These are phyloP conservation scores for Drosophila arizonae DNA, from an alignment of 1,140 invertebrate genomes.

Conservation along the genomic window DNA sequence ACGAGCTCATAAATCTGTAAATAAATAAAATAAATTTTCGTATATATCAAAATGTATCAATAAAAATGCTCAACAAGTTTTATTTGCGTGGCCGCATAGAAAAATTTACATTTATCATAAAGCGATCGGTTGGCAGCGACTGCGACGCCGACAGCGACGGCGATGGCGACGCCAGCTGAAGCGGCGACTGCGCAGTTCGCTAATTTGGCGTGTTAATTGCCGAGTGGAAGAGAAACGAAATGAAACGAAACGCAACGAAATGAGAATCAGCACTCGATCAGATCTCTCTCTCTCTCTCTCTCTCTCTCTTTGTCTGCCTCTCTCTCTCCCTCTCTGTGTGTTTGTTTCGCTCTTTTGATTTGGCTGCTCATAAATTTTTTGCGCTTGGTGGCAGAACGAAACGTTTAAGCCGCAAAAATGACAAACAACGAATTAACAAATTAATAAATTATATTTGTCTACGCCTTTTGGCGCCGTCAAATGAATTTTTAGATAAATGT, in stretches of 20 bases:
- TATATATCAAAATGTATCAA: slow-evolving; percentile 78
- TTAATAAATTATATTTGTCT: slow-evolving; percentile 78
- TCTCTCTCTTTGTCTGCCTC: neutral
- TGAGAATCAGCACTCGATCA: slow-evolving; percentile 5
- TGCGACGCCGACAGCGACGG: slow-evolving; percentile 6
- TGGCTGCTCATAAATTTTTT: slow-evolving; percentile 66
- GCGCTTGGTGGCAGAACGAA: slow-evolving; percentile 79
- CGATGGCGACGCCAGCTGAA: slow-evolving; percentile 6
- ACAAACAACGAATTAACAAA: slow-evolving; percentile 82
- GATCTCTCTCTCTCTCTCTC: neutral
- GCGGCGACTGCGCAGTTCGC: slow-evolving; percentile 47
- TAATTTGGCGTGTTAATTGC: slow-evolving; percentile 79
- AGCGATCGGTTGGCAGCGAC: slow-evolving; percentile 24
- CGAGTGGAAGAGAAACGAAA: slow-evolving; percentile 31
- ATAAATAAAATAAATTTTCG: slow-evolving; percentile 79
- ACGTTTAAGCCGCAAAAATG: slow-evolving; percentile 81
- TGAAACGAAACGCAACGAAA: slow-evolving; percentile 51
- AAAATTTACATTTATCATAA: slow-evolving; percentile 62
- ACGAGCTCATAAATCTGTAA: slow-evolving; percentile 78
- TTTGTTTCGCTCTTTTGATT: slow-evolving; percentile 8
- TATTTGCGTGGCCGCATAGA: slow-evolving; percentile 43
- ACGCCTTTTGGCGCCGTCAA: slow-evolving; percentile 46
- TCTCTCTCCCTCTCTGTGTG: neutral
- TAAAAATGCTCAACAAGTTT: slow-evolving; percentile 81
- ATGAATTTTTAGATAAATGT: slow-evolving; percentile 41